These are phyloP conservation scores for Ephestia elutella DNA, from an alignment of 1,140 invertebrate genomes.

Conservation along the genomic window DNA sequence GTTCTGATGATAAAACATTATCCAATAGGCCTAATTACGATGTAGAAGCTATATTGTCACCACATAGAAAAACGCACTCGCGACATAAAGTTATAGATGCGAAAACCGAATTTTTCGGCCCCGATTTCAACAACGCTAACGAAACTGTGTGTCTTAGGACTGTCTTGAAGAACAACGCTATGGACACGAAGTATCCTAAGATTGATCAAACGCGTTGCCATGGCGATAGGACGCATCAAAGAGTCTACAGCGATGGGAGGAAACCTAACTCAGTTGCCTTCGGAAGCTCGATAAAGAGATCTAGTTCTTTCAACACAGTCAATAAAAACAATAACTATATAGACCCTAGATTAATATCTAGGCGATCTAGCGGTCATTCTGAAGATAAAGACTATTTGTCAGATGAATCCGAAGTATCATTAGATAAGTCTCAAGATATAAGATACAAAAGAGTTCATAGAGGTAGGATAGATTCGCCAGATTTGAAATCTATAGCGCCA, in stretches of 20 bases:
- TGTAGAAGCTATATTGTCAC: constrained; percentile 44
- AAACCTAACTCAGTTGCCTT: constrained; percentile 38
- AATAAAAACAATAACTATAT: constrained; percentile 65
- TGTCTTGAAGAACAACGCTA: constrained; percentile 61
- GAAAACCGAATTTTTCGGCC: constrained; percentile 32
- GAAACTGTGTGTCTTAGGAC: constrained; percentile 57
- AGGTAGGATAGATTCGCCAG: constrained; percentile 57
- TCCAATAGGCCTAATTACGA: constrained; percentile 50
- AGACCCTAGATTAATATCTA: constrained; percentile 35
- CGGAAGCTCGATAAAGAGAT: constrained; percentile 60
- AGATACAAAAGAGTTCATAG: constrained; percentile 53
- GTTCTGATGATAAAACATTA: constrained; percentile 63
- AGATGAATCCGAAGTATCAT: constrained; percentile 56
- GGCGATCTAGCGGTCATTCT: constrained; percentile 50
- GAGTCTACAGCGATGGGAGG: constrained; percentile 49
- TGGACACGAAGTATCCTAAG: constrained; percentile 47
- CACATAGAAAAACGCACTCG: constrained; percentile 50
- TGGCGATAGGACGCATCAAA: constrained; percentile 57
- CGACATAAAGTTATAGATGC: constrained; percentile 50
- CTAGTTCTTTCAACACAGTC: constrained; percentile 69
- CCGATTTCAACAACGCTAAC: constrained; percentile 56
- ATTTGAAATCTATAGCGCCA: constrained; percentile 55
- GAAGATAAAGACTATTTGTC: constrained; percentile 55
- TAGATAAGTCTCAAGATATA: constrained; percentile 47
- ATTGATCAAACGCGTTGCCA: constrained; percentile 64